Evolutionary conservation across 2,797 vertebrate species (phyloP).

Genomic region (Phrynocephalus guinanensis): DNA sequence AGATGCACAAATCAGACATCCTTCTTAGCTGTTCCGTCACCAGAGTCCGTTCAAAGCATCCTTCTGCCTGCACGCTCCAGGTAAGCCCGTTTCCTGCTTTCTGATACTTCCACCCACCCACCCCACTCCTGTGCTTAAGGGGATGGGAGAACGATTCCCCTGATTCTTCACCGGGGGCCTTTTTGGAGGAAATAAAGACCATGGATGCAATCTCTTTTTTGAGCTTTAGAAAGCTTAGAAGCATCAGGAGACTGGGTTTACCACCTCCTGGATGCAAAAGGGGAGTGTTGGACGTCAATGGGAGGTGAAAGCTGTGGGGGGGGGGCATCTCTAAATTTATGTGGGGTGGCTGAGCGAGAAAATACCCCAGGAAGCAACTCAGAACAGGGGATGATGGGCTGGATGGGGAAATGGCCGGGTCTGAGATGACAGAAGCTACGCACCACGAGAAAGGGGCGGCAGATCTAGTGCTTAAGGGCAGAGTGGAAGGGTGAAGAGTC

Average conservation of each 20-base stretch:
- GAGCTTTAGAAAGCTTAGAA: not conserved
- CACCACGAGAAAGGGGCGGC: not conserved
- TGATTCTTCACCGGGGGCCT: too few species aligned
- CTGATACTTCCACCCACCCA: too few species aligned
- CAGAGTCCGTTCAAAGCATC: not conserved
- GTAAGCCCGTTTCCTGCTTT: not conserved
- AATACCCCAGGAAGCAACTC: not conserved
- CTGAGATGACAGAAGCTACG: not conserved
- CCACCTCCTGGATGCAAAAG: too few species aligned
- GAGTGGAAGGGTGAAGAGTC: too few species aligned
- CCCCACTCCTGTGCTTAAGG: not conserved
- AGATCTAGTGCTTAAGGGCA: too few species aligned
- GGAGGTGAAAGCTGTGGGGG: accelerated
- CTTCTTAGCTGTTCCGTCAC: not conserved
- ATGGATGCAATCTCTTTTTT: not conserved
- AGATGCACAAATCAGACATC: not conserved
- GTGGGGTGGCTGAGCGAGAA: not conserved
- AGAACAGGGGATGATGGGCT: not conserved
- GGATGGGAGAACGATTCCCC: accelerated
- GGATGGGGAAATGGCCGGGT: too few species aligned
- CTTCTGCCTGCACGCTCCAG: not conserved
- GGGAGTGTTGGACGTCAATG: too few species aligned
- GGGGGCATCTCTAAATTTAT: not conserved
- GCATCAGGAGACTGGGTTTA: not conserved
- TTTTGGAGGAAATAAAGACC: not conserved